A percentile compares a stretch with the other conserved stretches of the same genome.
Conservation (phyloP, 2,113 vertebrate genomes). For the Anguilla rostrata region DNA sequence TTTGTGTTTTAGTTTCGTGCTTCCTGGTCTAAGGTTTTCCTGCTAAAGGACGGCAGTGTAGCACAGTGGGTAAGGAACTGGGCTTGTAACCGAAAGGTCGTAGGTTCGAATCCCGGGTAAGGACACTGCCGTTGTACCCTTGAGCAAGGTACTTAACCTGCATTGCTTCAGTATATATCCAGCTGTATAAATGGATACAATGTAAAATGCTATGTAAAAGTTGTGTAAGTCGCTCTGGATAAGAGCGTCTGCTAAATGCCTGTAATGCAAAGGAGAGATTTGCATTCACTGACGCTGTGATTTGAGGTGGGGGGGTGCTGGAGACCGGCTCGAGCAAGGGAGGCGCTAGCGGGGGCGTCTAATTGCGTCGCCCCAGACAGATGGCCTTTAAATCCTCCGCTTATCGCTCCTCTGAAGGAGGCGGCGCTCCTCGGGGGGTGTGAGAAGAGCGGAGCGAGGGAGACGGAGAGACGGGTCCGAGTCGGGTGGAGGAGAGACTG, state of each 20-base stretch:
- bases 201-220: too few relatives aligned
- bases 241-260: too few relatives aligned
- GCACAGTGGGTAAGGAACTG: too few relatives aligned
- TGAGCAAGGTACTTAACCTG: too few relatives aligned
- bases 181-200: too few relatives aligned
- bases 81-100: too few relatives aligned
- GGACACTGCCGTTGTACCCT: too few relatives aligned
- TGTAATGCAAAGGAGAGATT: background rate
- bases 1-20: background rate
- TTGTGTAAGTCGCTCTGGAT: too few relatives aligned
- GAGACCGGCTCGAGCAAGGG: background rate
- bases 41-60: too few relatives aligned
- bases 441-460: background rate
- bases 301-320: background rate
- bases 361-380: background rate
- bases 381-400: background rate
- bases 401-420: conserved; percentile 17
- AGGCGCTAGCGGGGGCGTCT: conserved; percentile 7
- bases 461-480: too few relatives aligned
- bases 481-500: background rate
- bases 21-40: background rate
- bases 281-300: background rate
- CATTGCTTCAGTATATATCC: too few relatives aligned
- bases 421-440: background rate
- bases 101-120: too few relatives aligned